Conservation (phyloP, 2,888 invertebrate genomes). For the Strigamia transsilvanica region DNA sequence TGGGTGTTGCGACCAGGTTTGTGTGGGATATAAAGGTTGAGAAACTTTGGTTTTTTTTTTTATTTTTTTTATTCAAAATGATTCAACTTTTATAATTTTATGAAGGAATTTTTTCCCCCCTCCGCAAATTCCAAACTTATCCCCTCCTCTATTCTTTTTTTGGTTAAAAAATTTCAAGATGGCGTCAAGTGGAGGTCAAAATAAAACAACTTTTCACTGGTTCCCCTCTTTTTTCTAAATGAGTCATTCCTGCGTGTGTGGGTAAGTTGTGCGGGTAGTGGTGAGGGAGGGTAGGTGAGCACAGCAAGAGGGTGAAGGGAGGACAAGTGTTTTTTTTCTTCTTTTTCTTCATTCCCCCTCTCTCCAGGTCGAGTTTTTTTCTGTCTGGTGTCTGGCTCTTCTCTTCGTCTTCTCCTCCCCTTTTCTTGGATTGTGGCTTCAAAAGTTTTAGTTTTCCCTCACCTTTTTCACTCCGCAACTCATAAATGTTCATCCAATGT, state of each 20-base stretch:
- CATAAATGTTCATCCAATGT: background rate
- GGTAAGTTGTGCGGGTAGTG: constrained; percentile 31
- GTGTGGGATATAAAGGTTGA: background rate
- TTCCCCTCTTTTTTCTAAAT: constrained; percentile 42
- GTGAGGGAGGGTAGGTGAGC: constrained; percentile 20
- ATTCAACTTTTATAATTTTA: constrained; percentile 14
- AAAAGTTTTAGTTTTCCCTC: background rate
- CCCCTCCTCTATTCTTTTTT: constrained; percentile 42
- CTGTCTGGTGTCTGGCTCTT: constrained; percentile 52
- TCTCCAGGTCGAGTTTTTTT: constrained; percentile 50
- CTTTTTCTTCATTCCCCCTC: background rate
- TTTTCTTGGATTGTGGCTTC: constrained; percentile 8
- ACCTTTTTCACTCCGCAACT: background rate
- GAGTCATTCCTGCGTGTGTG: constrained; percentile 35
- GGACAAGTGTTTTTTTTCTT: constrained; percentile 12
- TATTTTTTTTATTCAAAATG: background rate
- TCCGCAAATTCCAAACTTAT: constrained; percentile 26
- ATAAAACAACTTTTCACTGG: constrained; percentile 27
- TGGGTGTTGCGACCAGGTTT: background rate
- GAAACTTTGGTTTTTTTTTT: background rate
- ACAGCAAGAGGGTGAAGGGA: background rate
- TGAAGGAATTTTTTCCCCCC: constrained; percentile 24
- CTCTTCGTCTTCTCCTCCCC: constrained; percentile 37
- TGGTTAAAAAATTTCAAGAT: constrained; percentile 42
- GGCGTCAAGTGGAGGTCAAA: constrained; percentile 41